A percentile compares a stretch with the other conserved stretches of the same genome.
Conservation (phyloP, 2,113 vertebrate genomes). For the Chiloscyllium plagiosum region DNA sequence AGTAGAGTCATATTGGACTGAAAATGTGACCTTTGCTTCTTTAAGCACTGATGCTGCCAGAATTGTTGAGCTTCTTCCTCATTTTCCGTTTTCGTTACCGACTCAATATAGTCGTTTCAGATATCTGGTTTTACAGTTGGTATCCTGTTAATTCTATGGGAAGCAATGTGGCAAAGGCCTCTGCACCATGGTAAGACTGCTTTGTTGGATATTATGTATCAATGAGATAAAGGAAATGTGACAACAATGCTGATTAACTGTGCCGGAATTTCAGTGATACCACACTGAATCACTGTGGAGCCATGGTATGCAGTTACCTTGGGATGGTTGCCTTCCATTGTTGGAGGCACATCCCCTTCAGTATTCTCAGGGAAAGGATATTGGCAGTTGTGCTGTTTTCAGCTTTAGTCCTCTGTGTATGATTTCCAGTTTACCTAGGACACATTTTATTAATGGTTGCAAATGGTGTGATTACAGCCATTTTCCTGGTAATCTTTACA, state of each 20-base stretch:
- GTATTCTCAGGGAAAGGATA: background rate
- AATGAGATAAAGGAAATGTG: background rate
- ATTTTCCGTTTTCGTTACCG: too few relatives aligned
- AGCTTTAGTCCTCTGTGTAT: background rate
- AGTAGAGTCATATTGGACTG: too few relatives aligned
- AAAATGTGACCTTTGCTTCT: too few relatives aligned
- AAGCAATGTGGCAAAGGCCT: background rate
- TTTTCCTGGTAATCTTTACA: background rate
- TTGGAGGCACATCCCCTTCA: background rate
- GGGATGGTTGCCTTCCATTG: background rate
- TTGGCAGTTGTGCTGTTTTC: background rate
- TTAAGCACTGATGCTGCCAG: too few relatives aligned
- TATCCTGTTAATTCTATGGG: background rate
- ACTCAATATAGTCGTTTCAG: background rate
- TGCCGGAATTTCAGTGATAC: background rate
- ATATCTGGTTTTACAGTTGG: background rate
- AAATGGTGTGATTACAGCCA: background rate
- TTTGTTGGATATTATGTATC: background rate
- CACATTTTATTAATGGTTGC: background rate
- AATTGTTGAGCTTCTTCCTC: too few relatives aligned
- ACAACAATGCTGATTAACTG: background rate
- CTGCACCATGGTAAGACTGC: background rate
- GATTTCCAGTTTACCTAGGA: background rate
- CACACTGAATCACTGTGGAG: background rate
- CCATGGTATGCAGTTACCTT: background rate